Base-by-base conservation (phyloP, 2,113 vertebrate genomes). In the Coryphaenoides rupestris region DNA sequence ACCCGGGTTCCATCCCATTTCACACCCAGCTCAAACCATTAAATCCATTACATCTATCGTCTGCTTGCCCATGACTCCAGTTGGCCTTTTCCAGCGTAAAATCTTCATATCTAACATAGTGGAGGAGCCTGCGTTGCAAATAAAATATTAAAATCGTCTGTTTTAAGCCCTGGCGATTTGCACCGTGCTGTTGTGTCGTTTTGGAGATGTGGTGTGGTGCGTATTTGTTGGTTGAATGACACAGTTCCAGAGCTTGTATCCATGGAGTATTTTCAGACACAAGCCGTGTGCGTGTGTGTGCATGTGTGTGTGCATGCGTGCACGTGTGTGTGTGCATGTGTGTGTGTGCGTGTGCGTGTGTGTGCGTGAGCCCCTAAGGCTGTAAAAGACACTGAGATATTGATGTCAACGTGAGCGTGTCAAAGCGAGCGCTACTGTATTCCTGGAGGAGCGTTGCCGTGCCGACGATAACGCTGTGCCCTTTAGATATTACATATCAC, bases 61-160 rank as follows among this genome's bases (percentile, higher is more conserved):
- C 24, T n/a, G n/a, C n/a, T 26, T 26, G 6, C 3, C 3, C 3
- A 26, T 26, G 24, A 26, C 24, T 26, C 24, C 24, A 76, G 70
- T 74, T 68, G 74, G 75, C 78, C 82, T 83, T 75, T 80, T 78
- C 59, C 54, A 76, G 77, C 74, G 78, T 69, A 66, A 78, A 64
- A 67, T 73, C 71, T 78, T 83, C n/a, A n/a, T 72, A 77, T 80
- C 75, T 84, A 65, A 60, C 78, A 77, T 68, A 73, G 69, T 63
- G 62, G 65, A 74, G 74, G 65, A 74, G 74, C 76, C 65, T 6
- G 24, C 72, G 69, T 68, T 70, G 69, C 73, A 81, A 73, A 73
- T 75, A 70, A 81, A 73, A 73, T 75, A 70, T 66, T 73, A 50
- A 66, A 47, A 58, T 58, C 28, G 53, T 40, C 47, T 72, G 49